A percentile compares a stretch with the other conserved stretches of the same genome.
These are phyloP conservation scores for Coenobita brevimanus DNA, from an alignment of 1,140 invertebrate genomes.

Conservation along the genomic window DNA sequence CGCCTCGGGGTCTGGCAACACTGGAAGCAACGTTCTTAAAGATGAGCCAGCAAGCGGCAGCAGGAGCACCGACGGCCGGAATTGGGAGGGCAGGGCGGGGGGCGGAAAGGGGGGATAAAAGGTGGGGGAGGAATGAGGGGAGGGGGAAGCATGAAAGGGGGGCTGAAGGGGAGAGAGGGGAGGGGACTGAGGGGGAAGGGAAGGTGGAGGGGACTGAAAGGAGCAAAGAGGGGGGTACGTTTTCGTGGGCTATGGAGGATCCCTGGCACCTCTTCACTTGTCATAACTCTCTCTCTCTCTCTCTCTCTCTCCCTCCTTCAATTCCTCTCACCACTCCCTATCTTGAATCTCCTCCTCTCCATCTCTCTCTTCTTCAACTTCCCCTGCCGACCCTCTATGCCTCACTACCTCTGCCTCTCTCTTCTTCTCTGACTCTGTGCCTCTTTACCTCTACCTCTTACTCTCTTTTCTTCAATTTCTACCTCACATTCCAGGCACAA, in stretches of 20 bases:
- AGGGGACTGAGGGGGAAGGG: no score
- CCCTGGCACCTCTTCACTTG: no score
- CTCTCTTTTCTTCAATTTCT: neutral
- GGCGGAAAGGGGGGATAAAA: no score
- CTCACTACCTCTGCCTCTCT: no score
- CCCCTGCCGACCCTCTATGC: neutral
- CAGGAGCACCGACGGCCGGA: neutral
- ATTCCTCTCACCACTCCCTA: neutral
- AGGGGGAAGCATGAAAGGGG: no score
- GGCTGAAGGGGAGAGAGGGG: no score
- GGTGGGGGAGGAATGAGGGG: no score
- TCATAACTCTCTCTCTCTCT: constrained; percentile 7
- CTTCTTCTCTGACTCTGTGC: neutral
- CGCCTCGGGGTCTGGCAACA: constrained; percentile 17
- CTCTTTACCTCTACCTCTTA: neutral
- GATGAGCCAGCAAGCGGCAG: constrained; percentile 22
- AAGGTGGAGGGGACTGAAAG: no score
- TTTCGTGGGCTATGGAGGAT: no score
- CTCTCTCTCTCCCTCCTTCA: neutral
- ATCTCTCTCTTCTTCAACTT: neutral
- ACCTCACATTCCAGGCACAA: neutral
- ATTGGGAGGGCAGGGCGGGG: no score
- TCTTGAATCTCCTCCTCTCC: neutral
- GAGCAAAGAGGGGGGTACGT: no score
- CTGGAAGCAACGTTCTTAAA: constrained; percentile 47